phyloP scores from a whole-genome alignment of 2,113 vertebrate species.

The Mastomys natalensis region DNA sequence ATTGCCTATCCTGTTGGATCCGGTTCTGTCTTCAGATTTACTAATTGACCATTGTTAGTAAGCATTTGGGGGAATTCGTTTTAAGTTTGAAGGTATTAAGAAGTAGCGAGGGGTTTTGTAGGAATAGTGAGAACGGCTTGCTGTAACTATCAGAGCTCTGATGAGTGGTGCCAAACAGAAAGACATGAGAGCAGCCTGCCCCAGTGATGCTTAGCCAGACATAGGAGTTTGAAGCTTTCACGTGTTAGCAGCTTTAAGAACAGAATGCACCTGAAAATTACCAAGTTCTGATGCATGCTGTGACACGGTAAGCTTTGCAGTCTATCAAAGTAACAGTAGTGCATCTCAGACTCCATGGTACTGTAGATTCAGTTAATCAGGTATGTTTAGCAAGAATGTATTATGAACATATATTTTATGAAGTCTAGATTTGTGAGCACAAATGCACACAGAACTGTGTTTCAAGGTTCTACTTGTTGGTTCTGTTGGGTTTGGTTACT shows the following conservation, averaged over 20 bases:
- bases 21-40: background rate
- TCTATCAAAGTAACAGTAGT: background rate
- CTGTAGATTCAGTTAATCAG: background rate
- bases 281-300: background rate
- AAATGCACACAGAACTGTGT: background rate
- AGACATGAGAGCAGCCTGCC: background rate
- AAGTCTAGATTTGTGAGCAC: background rate
- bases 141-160: background rate
- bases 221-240: background rate
- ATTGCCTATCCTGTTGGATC: background rate
- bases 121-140: background rate
- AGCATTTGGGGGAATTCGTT: background rate
- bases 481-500: background rate
- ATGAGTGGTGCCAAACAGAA: background rate
- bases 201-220: background rate
- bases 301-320: background rate
- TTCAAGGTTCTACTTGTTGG: background rate
- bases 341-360: background rate
- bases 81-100: background rate
- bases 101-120: background rate
- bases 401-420: background rate
- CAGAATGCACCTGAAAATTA: background rate
- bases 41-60: background rate
- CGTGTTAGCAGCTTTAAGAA: constrained; percentile 14
- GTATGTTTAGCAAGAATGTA: background rate